Conservation (phyloP, 2,113 vertebrate species). For the Trinectes maculatus region DNA sequence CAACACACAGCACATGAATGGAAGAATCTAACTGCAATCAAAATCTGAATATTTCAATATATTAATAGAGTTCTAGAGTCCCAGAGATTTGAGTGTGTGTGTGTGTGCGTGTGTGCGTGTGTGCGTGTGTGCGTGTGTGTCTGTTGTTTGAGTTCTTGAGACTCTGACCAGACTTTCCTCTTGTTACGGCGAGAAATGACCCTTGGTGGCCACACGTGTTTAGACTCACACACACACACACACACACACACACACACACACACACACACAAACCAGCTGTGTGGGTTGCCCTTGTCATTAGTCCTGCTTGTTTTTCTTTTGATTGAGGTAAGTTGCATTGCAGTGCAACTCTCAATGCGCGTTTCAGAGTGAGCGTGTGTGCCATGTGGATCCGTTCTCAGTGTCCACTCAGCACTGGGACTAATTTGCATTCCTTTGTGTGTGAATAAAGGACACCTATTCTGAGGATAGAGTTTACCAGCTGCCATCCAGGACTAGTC, state of each 20-base stretch:
- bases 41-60: no score
- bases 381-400: conserved; percentile 99
- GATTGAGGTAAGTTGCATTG: conserved; percentile 71
- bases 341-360: conserved; percentile 80
- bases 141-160: conserved; percentile 23
- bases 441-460: conserved; percentile 95
- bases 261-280: conserved; percentile 49
- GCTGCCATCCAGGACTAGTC: conserved; percentile 96
- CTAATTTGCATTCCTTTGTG: conserved; percentile 99
- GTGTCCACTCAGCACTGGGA: conserved; percentile 92
- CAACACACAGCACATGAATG: no score
- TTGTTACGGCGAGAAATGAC: conserved; percentile 45
- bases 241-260: not conserved
- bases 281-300: conserved; percentile 73
- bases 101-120: conserved; percentile 12
- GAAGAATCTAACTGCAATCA: no score
- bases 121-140: conserved; percentile 6
- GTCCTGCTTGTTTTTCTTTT: conserved; percentile 74
- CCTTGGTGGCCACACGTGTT: conserved; percentile 42
- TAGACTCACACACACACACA: conserved; percentile 16
- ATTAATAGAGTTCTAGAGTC: no score
- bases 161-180: conserved; percentile 45
- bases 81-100: conserved; percentile 30
- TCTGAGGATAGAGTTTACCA: conserved; percentile 96
- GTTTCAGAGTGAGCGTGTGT: conserved; percentile 77